phyloP scores from a whole-genome alignment of 2,797 vertebrate genomes.

The Rhynchotus rufescens region DNA sequence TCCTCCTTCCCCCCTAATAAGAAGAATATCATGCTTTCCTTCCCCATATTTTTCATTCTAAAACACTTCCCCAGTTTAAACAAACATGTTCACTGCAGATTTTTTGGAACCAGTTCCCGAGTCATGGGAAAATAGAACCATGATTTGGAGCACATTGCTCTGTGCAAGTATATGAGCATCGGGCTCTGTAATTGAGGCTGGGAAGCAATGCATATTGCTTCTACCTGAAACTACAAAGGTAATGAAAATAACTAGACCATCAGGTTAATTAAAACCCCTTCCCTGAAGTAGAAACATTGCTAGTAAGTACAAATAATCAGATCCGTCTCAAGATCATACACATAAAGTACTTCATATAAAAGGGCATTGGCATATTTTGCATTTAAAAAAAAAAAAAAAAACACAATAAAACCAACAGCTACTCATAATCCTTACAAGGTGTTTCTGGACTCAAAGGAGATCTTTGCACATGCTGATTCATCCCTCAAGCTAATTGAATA shows the following conservation, averaged over 20 bases:
- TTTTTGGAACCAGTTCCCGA: neutral
- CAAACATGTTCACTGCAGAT: neutral
- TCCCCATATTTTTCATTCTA: neutral
- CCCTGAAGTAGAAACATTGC: neutral
- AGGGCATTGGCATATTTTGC: neutral
- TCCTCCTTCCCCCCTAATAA: neutral
- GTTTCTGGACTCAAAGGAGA: neutral
- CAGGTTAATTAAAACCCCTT: constrained; percentile 5
- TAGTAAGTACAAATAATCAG: neutral
- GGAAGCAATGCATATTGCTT: neutral
- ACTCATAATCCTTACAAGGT: neutral
- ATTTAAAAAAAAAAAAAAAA: neutral
- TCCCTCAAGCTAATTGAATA: neutral
- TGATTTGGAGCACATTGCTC: neutral
- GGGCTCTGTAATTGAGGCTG: neutral
- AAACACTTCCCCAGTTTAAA: constrained; percentile 11
- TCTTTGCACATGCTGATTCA: neutral
- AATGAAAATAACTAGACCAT: constrained; percentile 34
- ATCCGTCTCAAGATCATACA: neutral
- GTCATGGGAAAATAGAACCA: neutral
- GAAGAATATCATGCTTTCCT: neutral
- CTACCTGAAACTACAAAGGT: neutral
- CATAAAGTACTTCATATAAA: neutral
- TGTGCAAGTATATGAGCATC: too few relatives aligned
- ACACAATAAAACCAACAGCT: neutral